Evolutionary conservation across 2,888 invertebrate species (phyloP).

Genomic region (Calameuta filiformis): DNA sequence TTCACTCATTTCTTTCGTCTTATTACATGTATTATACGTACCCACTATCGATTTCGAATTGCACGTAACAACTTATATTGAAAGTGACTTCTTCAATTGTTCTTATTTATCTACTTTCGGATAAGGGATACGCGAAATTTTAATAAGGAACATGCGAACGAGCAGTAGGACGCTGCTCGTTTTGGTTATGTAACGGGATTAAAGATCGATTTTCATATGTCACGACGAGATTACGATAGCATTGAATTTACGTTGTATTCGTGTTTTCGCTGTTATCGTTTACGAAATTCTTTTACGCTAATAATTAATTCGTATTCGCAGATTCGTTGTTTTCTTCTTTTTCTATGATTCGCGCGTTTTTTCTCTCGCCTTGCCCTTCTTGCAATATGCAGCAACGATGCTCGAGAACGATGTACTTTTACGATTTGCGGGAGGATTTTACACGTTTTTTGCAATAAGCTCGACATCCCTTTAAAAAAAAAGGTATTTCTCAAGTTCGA

Average conservation of each 20-base stretch:
- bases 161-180: background rate
- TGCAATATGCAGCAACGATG: background rate
- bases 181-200: background rate
- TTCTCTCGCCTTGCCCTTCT: background rate
- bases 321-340: background rate
- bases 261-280: background rate
- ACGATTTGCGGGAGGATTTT: conserved; percentile 5
- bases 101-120: background rate
- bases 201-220: background rate
- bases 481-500: background rate
- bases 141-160: background rate
- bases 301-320: background rate
- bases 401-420: background rate
- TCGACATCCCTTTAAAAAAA: background rate
- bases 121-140: background rate
- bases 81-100: background rate
- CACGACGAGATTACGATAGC: background rate
- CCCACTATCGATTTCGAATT: background rate
- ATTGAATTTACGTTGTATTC: background rate
- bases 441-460: conserved; percentile 11
- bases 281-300: background rate
- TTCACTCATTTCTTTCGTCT: background rate
- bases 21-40: background rate
- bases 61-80: background rate
- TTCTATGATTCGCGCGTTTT: background rate